phyloP scores from a whole-genome alignment of 2,797 vertebrate genomes.

The Catharus ustulatus region DNA sequence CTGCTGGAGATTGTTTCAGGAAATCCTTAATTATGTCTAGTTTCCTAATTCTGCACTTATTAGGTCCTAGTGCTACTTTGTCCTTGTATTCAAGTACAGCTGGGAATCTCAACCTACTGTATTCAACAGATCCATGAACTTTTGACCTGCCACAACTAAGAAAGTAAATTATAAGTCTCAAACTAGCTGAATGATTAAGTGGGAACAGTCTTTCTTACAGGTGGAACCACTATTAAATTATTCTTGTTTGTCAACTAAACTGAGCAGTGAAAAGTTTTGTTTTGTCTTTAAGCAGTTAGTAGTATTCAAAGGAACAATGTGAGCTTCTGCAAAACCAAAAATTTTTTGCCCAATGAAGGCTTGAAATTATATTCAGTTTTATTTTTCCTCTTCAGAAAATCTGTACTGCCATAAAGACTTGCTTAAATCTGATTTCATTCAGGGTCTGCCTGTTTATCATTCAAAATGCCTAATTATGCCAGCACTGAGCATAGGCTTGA shows the following conservation, averaged over 20 bases:
- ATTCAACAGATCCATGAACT: background rate
- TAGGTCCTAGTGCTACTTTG: background rate
- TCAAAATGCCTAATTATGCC: background rate
- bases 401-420: background rate
- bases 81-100: background rate
- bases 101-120: background rate
- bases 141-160: background rate
- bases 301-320: background rate
- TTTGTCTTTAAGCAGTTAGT: background rate
- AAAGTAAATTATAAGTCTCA: background rate
- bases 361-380: background rate
- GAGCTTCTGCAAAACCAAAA: background rate
- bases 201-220: background rate
- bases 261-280: background rate
- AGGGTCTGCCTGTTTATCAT: background rate
- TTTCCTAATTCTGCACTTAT: slow-evolving; percentile 48
- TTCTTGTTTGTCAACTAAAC: background rate
- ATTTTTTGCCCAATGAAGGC: background rate
- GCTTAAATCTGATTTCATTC: background rate
- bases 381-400: background rate
- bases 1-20: slow-evolving; percentile 38
- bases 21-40: slow-evolving; percentile 50
- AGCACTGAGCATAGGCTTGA: background rate
- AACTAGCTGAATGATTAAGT: background rate
- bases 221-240: background rate